These are phyloP conservation scores for Indicator indicator DNA, from an alignment of 2,113 vertebrate species.

Conservation along the genomic window DNA sequence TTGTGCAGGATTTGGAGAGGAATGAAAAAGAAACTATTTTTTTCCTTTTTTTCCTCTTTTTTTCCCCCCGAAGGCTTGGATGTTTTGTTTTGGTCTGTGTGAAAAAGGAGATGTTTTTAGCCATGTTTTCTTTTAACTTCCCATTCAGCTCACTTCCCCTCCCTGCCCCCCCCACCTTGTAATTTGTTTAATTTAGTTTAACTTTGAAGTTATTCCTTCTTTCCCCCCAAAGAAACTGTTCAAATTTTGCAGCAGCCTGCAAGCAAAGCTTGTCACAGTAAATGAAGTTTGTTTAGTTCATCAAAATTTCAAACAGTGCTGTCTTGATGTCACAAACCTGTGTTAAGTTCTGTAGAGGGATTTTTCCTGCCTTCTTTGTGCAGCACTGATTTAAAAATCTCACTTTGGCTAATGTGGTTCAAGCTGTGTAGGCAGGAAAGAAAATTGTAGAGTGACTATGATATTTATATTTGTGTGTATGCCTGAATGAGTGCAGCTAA, in stretches of 20 bases:
- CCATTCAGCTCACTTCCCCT: background rate
- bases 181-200: background rate
- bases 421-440: conserved; percentile 22
- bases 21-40: background rate
- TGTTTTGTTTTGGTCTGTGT: background rate
- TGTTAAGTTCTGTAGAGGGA: background rate
- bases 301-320: background rate
- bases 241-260: background rate
- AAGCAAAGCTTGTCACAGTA: background rate
- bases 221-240: background rate
- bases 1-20: background rate
- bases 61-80: background rate
- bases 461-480: conserved; percentile 12
- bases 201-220: background rate
- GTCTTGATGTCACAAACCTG: background rate
- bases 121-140: background rate
- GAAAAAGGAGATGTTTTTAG: background rate
- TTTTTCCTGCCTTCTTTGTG: background rate
- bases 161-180: background rate
- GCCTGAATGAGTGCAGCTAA: background rate
- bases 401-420: conserved; percentile 17
- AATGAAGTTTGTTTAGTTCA: background rate
- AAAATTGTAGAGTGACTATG: background rate
- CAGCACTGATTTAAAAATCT: background rate
- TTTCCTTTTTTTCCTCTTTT: background rate